These are phyloP conservation scores for Phymatocera aterrima DNA, from an alignment of 2,888 invertebrate species.

Conservation along the genomic window DNA sequence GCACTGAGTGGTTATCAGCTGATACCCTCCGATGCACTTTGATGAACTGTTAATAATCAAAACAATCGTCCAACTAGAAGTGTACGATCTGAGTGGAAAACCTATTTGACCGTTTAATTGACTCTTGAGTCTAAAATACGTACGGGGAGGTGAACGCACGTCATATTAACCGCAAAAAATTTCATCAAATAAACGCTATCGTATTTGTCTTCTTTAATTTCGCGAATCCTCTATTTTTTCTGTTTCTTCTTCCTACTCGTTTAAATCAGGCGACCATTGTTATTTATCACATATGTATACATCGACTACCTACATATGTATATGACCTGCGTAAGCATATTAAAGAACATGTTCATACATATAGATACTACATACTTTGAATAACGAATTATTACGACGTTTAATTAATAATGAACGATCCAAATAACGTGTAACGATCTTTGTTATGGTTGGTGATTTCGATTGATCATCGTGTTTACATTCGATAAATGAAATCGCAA, in stretches of 20 bases:
- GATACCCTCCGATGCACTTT: conserved; percentile 31
- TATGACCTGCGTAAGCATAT: conserved; percentile 10
- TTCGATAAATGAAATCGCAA: too few species aligned
- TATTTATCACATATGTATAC: background rate
- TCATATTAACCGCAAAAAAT: too few species aligned
- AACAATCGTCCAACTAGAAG: conserved; percentile 9
- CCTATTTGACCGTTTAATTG: background rate
- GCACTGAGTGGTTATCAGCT: conserved; percentile 33
- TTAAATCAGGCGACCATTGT: conserved; percentile 9
- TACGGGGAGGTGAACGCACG: background rate
- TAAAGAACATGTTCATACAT: background rate
- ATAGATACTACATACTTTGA: background rate
- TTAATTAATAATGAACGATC: too few species aligned
- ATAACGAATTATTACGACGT: too few species aligned
- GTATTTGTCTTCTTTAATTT: background rate
- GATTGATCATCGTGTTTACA: too few species aligned
- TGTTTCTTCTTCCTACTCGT: background rate
- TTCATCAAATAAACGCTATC: background rate
- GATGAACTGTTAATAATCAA: conserved; percentile 32
- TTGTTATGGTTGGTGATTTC: too few species aligned
- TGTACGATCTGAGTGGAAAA: background rate
- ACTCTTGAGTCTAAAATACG: too few species aligned
- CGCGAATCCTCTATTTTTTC: too few species aligned
- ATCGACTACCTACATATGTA: background rate
- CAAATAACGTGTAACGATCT: too few species aligned